A percentile compares a stretch with the other conserved stretches of the same genome.
Conservation (phyloP, 2,888 invertebrate genomes). For the Ochropleura plecta region DNA sequence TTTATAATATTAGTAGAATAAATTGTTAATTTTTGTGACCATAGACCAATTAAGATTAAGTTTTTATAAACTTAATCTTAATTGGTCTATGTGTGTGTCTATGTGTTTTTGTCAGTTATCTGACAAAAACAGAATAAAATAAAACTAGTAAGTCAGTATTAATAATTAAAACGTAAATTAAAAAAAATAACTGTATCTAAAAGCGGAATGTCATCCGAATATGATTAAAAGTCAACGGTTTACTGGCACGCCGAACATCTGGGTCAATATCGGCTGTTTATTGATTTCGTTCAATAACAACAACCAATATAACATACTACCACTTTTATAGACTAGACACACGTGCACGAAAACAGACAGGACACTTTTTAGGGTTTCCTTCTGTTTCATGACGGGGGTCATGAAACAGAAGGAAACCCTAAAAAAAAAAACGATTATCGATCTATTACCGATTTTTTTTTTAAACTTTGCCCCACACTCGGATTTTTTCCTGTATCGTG, state of each 20-base stretch:
- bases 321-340: slow-evolving; percentile 53
- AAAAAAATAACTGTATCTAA: slow-evolving; percentile 4
- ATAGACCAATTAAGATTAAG: no score
- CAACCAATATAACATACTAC: slow-evolving; percentile 50
- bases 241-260: slow-evolving; percentile 66
- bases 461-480: no score
- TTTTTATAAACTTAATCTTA: no score
- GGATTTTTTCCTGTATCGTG: no score
- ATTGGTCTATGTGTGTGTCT: no score
- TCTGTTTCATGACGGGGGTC: no score
- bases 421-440: no score
- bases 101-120: no score
- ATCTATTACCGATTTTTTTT: no score
- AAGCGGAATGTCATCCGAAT: slow-evolving; percentile 47
- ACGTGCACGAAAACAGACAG: neutral
- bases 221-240: slow-evolving; percentile 66
- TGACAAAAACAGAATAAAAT: neutral
- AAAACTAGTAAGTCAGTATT: neutral
- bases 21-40: no score
- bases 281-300: slow-evolving; percentile 66
- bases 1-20: no score
- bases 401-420: no score
- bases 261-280: slow-evolving; percentile 62
- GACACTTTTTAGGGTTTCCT: neutral
- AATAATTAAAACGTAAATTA: neutral